Conservation (phyloP, 2,113 vertebrate genomes). For the Regulus satrapa region DNA sequence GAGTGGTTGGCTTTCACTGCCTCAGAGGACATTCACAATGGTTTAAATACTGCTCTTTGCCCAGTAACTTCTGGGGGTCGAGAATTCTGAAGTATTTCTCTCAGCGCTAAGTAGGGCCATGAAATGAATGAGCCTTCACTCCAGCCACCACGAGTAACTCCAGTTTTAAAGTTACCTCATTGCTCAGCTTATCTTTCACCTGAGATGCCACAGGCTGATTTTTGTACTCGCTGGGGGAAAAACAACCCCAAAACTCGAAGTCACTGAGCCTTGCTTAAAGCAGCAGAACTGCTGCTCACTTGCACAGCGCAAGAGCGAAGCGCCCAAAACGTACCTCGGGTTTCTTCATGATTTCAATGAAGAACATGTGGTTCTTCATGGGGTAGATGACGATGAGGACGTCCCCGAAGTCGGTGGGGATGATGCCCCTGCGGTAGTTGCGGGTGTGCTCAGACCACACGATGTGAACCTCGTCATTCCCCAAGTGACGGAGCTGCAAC, state of each 20-base stretch:
- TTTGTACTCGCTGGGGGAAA: background rate
- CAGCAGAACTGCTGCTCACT: background rate
- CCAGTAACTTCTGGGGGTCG: background rate
- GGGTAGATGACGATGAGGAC: conserved; percentile 96
- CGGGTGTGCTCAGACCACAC: conserved; percentile 98
- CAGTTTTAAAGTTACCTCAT: background rate
- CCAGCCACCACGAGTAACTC: background rate
- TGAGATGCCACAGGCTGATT: background rate
- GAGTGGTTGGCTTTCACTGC: background rate
- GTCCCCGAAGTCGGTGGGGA: conserved; percentile 98
- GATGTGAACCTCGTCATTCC: conserved; percentile 98
- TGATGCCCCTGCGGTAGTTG: conserved; percentile 95
- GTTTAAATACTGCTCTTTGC: background rate
- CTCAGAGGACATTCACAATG: background rate
- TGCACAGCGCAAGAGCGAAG: background rate
- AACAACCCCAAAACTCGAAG: background rate
- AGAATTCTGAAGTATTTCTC: background rate
- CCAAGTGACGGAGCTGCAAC: conserved; percentile 96
- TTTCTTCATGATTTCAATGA: conserved; percentile 95
- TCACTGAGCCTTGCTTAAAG: background rate
- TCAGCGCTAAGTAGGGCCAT: background rate
- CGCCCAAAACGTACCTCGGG: conserved; percentile 80
- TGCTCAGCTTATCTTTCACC: background rate
- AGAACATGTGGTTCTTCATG: conserved; percentile 98
- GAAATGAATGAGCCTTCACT: background rate